These are phyloP conservation scores for Wiebesia pumilae DNA, from an alignment of 1,140 invertebrate genomes.

Conservation along the genomic window DNA sequence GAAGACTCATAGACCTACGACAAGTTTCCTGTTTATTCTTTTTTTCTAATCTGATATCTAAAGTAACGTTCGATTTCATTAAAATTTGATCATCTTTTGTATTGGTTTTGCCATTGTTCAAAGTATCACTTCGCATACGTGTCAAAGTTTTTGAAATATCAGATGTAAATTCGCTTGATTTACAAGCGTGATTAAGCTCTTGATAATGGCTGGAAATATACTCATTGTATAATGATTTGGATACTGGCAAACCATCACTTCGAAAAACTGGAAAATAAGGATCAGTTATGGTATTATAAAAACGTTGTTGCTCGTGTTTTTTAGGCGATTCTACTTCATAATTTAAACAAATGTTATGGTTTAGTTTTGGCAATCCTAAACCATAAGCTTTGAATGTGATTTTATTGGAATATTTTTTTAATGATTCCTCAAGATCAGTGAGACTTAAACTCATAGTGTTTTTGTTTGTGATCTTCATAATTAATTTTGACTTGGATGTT, in stretches of 20 bases:
- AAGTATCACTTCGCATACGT: background rate
- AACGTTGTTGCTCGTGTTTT: constrained; percentile 56
- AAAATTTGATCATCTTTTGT: constrained; percentile 41
- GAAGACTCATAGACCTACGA: constrained; percentile 80
- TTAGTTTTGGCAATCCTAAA: constrained; percentile 69
- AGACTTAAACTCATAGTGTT: constrained; percentile 71
- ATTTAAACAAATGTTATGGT: constrained; percentile 68
- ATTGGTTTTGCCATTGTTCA: background rate
- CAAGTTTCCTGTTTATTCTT: constrained; percentile 74
- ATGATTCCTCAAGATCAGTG: constrained; percentile 64
- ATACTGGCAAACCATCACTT: constrained; percentile 82
- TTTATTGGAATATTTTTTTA: constrained; percentile 57
- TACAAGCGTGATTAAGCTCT: constrained; percentile 54
- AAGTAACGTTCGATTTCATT: constrained; percentile 51
- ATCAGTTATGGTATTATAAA: constrained; percentile 84
- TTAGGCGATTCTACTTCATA: constrained; percentile 59
- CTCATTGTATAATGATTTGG: constrained; percentile 82
- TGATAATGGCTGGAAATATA: constrained; percentile 75
- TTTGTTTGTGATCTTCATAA: constrained; percentile 58
- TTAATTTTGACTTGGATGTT: constrained; percentile 54
- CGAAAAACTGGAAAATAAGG: constrained; percentile 85
- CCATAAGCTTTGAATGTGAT: constrained; percentile 68
- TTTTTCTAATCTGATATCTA: constrained; percentile 62
- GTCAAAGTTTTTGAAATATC: constrained; percentile 4
- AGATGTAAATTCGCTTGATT: constrained; percentile 7